Evolutionary conservation across 2,888 invertebrate genomes (phyloP).

Genomic region (Apotomis capreana): DNA sequence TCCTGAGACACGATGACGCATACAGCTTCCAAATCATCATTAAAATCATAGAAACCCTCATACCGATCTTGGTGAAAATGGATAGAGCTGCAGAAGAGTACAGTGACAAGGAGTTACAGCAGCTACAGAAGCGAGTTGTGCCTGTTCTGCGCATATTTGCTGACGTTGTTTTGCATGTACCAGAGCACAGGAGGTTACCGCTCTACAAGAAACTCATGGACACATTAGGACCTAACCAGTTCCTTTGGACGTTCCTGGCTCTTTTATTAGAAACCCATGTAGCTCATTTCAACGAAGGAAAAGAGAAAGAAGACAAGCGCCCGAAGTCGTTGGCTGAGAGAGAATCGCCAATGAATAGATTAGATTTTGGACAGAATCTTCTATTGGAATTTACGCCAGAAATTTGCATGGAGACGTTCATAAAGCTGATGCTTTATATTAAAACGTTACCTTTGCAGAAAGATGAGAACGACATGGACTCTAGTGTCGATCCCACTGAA

Average conservation of each 20-base stretch:
- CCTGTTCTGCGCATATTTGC: slow-evolving; percentile 94
- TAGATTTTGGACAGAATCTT: slow-evolving; percentile 87
- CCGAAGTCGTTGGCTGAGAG: slow-evolving; percentile 67
- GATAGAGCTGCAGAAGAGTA: slow-evolving; percentile 68
- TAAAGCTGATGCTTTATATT: slow-evolving; percentile 86
- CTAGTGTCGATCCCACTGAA: slow-evolving; percentile 69
- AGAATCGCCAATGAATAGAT: slow-evolving; percentile 80
- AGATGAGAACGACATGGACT: slow-evolving; percentile 76
- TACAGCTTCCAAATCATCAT: slow-evolving; percentile 97
- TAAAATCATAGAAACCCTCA: slow-evolving; percentile 93
- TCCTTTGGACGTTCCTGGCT: slow-evolving; percentile 88
- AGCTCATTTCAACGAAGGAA: slow-evolving; percentile 78
- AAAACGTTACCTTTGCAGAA: slow-evolving; percentile 86
- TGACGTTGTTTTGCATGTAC: slow-evolving; percentile 95
- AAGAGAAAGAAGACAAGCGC: slow-evolving; percentile 63
- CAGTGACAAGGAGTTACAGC: slow-evolving; percentile 66
- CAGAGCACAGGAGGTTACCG: slow-evolving; percentile 93
- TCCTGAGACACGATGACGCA: slow-evolving; percentile 95
- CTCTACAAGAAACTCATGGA: slow-evolving; percentile 91
- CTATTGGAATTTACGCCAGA: slow-evolving; percentile 86
- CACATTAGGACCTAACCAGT: slow-evolving; percentile 85
- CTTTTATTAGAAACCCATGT: slow-evolving; percentile 89
- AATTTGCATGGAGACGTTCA: slow-evolving; percentile 85
- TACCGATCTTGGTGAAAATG: slow-evolving; percentile 90
- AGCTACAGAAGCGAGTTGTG: slow-evolving; percentile 78